Evolutionary conservation across 2,797 vertebrate species (phyloP).

Genomic region (Tapera naevia): DNA sequence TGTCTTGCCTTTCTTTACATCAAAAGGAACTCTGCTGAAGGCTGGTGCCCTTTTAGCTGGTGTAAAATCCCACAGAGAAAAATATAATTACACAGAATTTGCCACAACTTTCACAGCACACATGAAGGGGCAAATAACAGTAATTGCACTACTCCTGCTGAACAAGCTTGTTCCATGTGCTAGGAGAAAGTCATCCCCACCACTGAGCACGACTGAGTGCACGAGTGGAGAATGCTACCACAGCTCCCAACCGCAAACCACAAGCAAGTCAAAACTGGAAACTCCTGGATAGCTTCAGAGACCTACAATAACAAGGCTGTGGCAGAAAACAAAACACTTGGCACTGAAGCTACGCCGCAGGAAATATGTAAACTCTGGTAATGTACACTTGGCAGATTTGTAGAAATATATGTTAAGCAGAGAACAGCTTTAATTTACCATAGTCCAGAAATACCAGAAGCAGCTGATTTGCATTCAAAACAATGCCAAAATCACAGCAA

Average conservation of each 20-base stretch:
- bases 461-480: neutral
- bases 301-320: constrained; percentile 8
- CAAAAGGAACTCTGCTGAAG: neutral
- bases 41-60: neutral
- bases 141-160: neutral
- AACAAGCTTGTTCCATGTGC: neutral
- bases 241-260: neutral
- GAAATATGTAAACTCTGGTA: constrained; percentile 15
- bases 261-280: constrained; percentile 29
- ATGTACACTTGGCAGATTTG: neutral
- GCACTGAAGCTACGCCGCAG: neutral
- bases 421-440: constrained; percentile 12
- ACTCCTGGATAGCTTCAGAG: constrained; percentile 41
- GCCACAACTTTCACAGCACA: neutral
- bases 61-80: neutral
- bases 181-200: neutral
- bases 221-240: neutral
- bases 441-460: constrained; percentile 14
- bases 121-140: neutral
- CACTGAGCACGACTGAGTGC: neutral
- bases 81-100: neutral
- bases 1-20: neutral
- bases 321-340: constrained; percentile 34
- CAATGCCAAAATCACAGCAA: neutral
- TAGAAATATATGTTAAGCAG: constrained; percentile 20